Base-by-base conservation (phyloP, 1,140 invertebrate species). In the Cherax destructor region DNA sequence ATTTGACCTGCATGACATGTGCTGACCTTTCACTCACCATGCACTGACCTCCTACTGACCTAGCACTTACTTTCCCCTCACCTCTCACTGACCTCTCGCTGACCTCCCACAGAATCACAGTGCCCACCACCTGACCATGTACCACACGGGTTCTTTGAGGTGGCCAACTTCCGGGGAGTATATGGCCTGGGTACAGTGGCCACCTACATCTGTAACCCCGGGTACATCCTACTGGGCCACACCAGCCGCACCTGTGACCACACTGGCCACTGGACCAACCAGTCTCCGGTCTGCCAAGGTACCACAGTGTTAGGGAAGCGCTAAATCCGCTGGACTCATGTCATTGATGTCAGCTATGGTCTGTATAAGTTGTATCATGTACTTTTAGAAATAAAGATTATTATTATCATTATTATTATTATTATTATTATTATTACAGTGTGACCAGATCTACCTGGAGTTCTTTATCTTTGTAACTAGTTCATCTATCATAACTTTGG, bases 191-290 rank as follows among this genome's bases (percentile, higher is more conserved):
- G 93, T 24, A 93, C 93, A 13, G 92, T 92, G 72, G 94, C 91
- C 49, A 92, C 83, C 5, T 94, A 94, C 83, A 74, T 91, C 16
- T 94, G 94, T 78, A 93, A 89, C 59, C 91, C 92, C 1, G 94
- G 94, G 9, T 94, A 92, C 89, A 80, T 92, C 3, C 78, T 94
- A 4, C 84, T 87, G 18, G 94, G 94, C 7, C 81, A 93, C 59
- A 30, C 47, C 61, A 77, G 81, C 11, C 78, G 86, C 47, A 61
- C 81, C 16, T 93, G 93, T 56, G 88, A 85, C 65, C 79, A 88
- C 74, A 83, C 81, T 11, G 93, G 93, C 21, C 24, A 83, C 3
- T 93, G 93, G 93, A 92, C 89, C 11, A 90, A 87, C 13, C 50
- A 81, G 30, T 47, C 92, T 6, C 93, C 93, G 9, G 56, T 47